Evolutionary conservation across 2,797 vertebrate species (phyloP).

Genomic region (Tarsius wallacei): DNA sequence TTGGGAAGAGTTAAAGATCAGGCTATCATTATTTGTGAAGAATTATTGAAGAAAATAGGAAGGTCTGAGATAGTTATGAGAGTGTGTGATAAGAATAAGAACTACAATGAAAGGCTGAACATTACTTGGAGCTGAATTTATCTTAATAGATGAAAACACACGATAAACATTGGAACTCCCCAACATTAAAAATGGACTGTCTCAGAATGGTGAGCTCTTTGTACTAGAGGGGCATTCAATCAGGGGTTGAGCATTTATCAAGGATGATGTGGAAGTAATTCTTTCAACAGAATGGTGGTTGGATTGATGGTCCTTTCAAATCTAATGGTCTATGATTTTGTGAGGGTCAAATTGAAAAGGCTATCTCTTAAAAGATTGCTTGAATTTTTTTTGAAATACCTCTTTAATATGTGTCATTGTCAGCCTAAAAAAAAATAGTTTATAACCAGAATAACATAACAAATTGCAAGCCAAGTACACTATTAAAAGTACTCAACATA

Average conservation of each 20-base stretch:
- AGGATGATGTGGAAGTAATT: neutral
- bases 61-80: neutral
- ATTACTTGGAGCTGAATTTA: constrained; percentile 7
- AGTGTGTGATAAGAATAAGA: neutral
- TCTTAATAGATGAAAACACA: constrained; percentile 40
- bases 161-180: neutral
- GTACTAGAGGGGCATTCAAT: neutral
- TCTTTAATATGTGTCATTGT: neutral
- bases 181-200: neutral
- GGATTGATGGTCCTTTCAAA: constrained; percentile 1
- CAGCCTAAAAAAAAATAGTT: neutral
- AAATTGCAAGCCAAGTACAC: neutral
- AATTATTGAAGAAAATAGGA: neutral
- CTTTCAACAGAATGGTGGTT: neutral
- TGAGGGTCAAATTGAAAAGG: constrained; percentile 39
- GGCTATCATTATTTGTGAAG: neutral
- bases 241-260: neutral
- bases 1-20: constrained; percentile 11
- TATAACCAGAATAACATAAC: neutral
- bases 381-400: neutral
- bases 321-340: neutral
- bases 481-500: neutral
- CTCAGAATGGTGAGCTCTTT: neutral
- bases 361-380: neutral
- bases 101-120: neutral